A percentile compares a stretch with the other conserved stretches of the same genome.
phyloP scores from a whole-genome alignment of 2,113 vertebrate species.

The Eretmochelys imbricata region DNA sequence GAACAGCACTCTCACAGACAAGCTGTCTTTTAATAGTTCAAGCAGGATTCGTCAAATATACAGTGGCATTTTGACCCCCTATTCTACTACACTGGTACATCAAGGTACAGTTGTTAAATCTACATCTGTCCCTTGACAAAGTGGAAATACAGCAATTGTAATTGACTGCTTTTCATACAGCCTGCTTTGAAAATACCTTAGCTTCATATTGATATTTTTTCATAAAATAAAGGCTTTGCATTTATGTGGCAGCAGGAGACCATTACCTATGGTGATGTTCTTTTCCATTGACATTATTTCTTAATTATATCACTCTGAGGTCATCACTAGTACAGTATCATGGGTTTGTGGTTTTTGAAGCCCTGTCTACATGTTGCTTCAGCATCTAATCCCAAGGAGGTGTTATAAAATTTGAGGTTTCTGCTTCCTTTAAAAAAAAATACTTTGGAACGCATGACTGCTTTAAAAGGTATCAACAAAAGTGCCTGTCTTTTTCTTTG shows the following conservation, averaged over 20 bases:
- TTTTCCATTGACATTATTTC: constrained; percentile 59
- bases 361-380: constrained; percentile 39
- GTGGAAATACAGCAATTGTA: constrained; percentile 33
- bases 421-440: constrained; percentile 71
- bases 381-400: constrained; percentile 71
- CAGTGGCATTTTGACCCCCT: background rate
- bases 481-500: constrained; percentile 79
- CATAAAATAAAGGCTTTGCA: constrained; percentile 40
- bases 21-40: constrained; percentile 1
- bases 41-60: background rate
- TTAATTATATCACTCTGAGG: constrained; percentile 61
- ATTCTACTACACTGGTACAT: background rate
- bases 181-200: constrained; percentile 46
- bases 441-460: constrained; percentile 69
- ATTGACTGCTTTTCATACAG: constrained; percentile 47
- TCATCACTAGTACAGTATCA: constrained; percentile 32
- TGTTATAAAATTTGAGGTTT: constrained; percentile 74
- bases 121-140: constrained; percentile 39
- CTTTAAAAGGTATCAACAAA: constrained; percentile 75
- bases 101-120: constrained; percentile 35
- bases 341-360: constrained; percentile 56
- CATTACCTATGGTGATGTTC: constrained; percentile 41
- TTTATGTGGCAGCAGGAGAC: constrained; percentile 61
- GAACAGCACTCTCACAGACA: background rate
- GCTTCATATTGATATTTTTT: constrained; percentile 65